Evolutionary conservation across 2,797 vertebrate genomes (phyloP).

Genomic region (Chelonia mydas): DNA sequence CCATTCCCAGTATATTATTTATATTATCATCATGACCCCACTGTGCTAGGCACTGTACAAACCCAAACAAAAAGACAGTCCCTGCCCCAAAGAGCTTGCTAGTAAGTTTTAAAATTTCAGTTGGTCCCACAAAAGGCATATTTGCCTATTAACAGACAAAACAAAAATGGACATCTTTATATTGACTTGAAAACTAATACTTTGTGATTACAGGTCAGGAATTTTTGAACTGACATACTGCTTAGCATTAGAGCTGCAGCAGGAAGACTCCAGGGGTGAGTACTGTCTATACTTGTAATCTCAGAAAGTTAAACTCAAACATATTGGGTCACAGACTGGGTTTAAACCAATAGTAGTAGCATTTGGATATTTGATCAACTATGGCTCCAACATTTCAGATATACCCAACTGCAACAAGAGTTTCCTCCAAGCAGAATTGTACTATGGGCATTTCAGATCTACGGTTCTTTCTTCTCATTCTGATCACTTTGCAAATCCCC

Average conservation of each 20-base stretch:
- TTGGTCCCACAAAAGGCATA: background rate
- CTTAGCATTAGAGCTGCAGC: background rate
- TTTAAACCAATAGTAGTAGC: background rate
- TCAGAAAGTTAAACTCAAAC: background rate
- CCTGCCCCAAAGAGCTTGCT: background rate
- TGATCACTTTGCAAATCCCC: background rate
- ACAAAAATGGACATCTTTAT: background rate
- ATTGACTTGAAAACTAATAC: background rate
- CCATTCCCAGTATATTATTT: background rate
- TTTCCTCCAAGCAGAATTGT: background rate
- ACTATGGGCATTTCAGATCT: background rate
- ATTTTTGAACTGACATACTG: background rate
- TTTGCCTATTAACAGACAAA: background rate
- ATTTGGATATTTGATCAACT: background rate
- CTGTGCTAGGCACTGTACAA: background rate
- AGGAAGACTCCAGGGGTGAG: background rate
- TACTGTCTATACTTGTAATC: background rate
- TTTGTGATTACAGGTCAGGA: background rate
- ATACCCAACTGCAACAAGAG: background rate
- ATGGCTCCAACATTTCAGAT: background rate
- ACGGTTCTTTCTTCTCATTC: background rate
- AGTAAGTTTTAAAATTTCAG: background rate
- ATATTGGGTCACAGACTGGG: background rate
- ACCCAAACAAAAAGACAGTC: background rate
- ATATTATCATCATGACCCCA: background rate